Percentiles rank a stretch among this genome's conserved stretches.
phyloP scores from a whole-genome alignment of 2,888 invertebrate species.

The Drepana falcataria region DNA sequence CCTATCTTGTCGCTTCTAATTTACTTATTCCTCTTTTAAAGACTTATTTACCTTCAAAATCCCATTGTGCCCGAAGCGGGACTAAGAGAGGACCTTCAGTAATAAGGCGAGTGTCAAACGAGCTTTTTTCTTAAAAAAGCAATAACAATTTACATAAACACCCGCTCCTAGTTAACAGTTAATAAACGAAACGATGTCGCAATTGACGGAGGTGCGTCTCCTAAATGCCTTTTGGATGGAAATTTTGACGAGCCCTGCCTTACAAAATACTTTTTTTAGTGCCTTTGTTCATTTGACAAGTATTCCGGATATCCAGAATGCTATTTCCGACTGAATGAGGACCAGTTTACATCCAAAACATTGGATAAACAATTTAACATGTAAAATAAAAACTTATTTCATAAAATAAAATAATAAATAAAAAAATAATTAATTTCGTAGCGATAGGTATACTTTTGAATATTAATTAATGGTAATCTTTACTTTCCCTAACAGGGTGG shows the following conservation, averaged over 20 bases:
- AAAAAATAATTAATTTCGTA: too few relatives aligned
- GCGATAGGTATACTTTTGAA: too few relatives aligned
- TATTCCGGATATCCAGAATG: constrained; percentile 8
- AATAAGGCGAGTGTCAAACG: constrained; percentile 73
- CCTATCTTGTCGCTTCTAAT: constrained; percentile 88
- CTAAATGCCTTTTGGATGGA: constrained; percentile 69
- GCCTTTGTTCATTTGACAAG: constrained; percentile 16
- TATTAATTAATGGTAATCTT: too few relatives aligned
- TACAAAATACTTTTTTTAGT: constrained; percentile 49
- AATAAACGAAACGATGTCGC: constrained; percentile 74
- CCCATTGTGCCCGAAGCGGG: constrained; percentile 73
- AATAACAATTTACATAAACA: constrained; percentile 79
- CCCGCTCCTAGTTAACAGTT: constrained; percentile 76
- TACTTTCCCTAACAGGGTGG: too few relatives aligned
- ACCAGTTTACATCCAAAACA: constrained; percentile 12
- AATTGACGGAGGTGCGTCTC: constrained; percentile 64
- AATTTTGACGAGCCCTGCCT: constrained; percentile 67
- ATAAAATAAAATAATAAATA: too few relatives aligned
- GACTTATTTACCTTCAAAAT: constrained; percentile 85
- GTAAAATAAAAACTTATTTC: too few relatives aligned
- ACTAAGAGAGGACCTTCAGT: constrained; percentile 48
- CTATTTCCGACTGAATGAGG: background rate
- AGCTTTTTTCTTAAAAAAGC: constrained; percentile 73
- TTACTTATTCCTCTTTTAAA: constrained; percentile 87
- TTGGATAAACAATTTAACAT: too few relatives aligned